These are phyloP conservation scores for Trachelus stipa DNA, from an alignment of 2,888 invertebrate genomes.

Conservation along the genomic window DNA sequence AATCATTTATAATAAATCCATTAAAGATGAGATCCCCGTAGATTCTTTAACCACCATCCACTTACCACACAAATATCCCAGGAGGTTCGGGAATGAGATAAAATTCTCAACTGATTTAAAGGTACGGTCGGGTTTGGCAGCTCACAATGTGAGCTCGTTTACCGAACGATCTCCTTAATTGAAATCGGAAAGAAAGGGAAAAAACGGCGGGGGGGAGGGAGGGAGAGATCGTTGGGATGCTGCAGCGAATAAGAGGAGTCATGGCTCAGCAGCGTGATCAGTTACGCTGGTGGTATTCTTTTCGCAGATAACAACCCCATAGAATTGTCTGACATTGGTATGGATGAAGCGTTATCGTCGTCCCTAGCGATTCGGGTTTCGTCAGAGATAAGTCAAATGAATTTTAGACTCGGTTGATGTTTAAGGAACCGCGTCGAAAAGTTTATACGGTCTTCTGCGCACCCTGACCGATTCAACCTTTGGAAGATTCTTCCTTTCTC, in stretches of 20 bases:
- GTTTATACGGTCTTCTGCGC: no score
- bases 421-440: neutral
- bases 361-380: slow-evolving; percentile 17
- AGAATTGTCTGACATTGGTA: slow-evolving; percentile 40
- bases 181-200: slow-evolving; percentile 34
- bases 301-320: slow-evolving; percentile 32
- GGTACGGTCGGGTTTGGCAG: no score
- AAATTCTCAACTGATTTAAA: no score
- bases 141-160: no score
- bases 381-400: slow-evolving; percentile 45
- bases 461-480: no score
- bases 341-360: slow-evolving; percentile 40
- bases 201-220: neutral
- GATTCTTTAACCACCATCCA: no score
- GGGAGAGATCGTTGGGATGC: slow-evolving; percentile 17
- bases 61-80: no score
- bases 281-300: slow-evolving; percentile 31
- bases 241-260: slow-evolving; percentile 21
- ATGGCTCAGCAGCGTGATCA: slow-evolving; percentile 30
- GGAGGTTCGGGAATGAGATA: no score
- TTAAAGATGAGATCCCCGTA: no score
- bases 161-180: slow-evolving; percentile 30
- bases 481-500: no score
- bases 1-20: slow-evolving; percentile 3
- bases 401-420: slow-evolving; percentile 28